Base-by-base conservation (phyloP, 2,888 invertebrate species). In the Leucophenga montana region DNA sequence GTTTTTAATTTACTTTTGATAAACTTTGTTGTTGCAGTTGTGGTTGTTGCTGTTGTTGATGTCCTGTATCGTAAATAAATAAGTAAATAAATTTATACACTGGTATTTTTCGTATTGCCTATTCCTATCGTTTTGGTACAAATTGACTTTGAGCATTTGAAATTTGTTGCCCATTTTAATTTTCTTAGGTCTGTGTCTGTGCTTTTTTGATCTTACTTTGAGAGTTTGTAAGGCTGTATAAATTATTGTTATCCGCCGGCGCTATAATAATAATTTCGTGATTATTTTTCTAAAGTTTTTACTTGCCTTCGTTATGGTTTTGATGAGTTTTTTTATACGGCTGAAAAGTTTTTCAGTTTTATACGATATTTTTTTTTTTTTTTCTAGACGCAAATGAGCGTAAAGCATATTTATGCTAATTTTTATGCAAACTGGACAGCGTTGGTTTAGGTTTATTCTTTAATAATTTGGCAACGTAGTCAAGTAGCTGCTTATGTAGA, bases 1-100 rank as follows among this genome's bases (percentile, higher is more conserved):
- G 22, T 64, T 48, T 27, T 48, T 64, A 64, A 64, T 64, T 46
- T 64, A 33, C 59, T 59, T 59, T 33, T 11, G 27, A 18, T 59
- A 64, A 64, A 64, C 62, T 64, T 61, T 48, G 4, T n/a, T 50
- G 16, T 64, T 20, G 22, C 16, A 22, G 16, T 22, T 46, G 62
- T 46, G 2, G 13, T 56, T 22, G 56, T 64, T 20, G 22, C 16
- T 48, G 16, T 22, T 46, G 62, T 46, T 11, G 13, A 27, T 22
- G 56, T 50, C n/a, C 8, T 8, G 5, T 39, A 39, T 5, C 3
- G 4, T 11, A 11, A 39, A 39, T 39, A 39, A 39, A 39, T 11
- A 11, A 39, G 9, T 39, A 39, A 27, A 39, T 11, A 39, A 39
- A 39, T 39, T 39, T 39, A 39, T 39, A 39, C 11, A 11, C 11